A percentile compares a stretch with the other conserved stretches of the same genome.
Conservation (phyloP, 2,888 invertebrate species). For the Machimus atricapillus region DNA sequence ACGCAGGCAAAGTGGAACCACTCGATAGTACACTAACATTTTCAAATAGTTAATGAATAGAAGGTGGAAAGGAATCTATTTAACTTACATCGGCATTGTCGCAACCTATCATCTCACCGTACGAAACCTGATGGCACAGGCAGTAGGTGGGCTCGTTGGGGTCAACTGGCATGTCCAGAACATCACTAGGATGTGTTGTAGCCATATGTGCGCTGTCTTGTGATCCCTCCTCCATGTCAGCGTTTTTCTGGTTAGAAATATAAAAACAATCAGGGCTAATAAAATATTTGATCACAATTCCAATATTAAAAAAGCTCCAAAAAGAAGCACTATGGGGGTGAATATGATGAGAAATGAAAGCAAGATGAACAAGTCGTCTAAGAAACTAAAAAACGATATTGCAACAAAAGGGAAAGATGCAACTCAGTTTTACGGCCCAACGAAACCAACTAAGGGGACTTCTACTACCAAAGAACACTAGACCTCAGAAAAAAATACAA, state of each 20-base stretch:
- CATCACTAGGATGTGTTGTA: slow-evolving; percentile 83
- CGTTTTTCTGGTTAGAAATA: slow-evolving; percentile 54
- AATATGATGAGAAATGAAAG: background rate
- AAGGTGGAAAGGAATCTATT: background rate
- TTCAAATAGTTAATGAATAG: background rate
- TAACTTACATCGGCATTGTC: slow-evolving; percentile 76
- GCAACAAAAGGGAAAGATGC: background rate
- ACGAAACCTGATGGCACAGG: slow-evolving; percentile 94
- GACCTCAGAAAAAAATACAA: background rate
- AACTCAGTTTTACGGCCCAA: background rate
- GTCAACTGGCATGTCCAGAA: slow-evolving; percentile 90
- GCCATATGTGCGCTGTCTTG: slow-evolving; percentile 62
- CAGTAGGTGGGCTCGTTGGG: slow-evolving; percentile 99
- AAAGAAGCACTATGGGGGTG: slow-evolving; percentile 7
- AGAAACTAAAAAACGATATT: background rate
- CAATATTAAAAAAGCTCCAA: background rate
- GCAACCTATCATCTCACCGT: slow-evolving; percentile 95
- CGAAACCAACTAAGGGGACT: background rate
- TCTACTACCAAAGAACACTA: background rate
- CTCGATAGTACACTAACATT: slow-evolving; percentile 76
- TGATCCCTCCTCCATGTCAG: slow-evolving; percentile 66
- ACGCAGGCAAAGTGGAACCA: slow-evolving; percentile 96
- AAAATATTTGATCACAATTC: background rate
- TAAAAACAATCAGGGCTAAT: background rate
- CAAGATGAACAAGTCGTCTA: background rate